phyloP scores from a whole-genome alignment of 2,888 invertebrate genomes.

The Cosmopolites sordidus region DNA sequence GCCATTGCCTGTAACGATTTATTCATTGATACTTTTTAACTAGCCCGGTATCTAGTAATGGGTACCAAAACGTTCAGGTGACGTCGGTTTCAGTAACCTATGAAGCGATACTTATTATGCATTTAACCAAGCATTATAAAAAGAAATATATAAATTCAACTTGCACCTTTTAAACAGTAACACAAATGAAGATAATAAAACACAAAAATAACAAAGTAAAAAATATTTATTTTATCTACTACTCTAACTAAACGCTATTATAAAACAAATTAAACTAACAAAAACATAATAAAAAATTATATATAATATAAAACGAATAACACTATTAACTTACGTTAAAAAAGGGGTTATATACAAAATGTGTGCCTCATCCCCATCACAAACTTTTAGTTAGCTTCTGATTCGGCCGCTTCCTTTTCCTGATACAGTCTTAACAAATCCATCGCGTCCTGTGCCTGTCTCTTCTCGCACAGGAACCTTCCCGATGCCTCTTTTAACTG shows the following conservation, averaged over 20 bases:
- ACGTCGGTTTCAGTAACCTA: no score
- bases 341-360: slow-evolving; percentile 20
- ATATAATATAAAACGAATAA: no score
- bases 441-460: slow-evolving; percentile 83
- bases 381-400: slow-evolving; percentile 27
- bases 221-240: neutral
- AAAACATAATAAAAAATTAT: slow-evolving; percentile 1
- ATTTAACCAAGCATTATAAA: no score
- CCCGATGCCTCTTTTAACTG: slow-evolving; percentile 81
- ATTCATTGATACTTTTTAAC: no score
- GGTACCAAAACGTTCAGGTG: no score
- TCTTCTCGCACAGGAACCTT: slow-evolving; percentile 65
- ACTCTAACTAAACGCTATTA: no score
- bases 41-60: no score
- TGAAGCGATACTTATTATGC: no score
- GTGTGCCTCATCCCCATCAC: slow-evolving; percentile 11
- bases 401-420: slow-evolving; percentile 42
- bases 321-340: slow-evolving; percentile 26
- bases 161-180: no score
- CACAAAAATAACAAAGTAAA: neutral
- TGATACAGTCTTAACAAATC: slow-evolving; percentile 74
- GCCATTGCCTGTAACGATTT: no score
- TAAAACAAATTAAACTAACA: neutral
- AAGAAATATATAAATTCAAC: no score
- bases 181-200: no score